Evolutionary conservation across 1,140 invertebrate genomes (phyloP).

Genomic region (Drosophila melanica): DNA sequence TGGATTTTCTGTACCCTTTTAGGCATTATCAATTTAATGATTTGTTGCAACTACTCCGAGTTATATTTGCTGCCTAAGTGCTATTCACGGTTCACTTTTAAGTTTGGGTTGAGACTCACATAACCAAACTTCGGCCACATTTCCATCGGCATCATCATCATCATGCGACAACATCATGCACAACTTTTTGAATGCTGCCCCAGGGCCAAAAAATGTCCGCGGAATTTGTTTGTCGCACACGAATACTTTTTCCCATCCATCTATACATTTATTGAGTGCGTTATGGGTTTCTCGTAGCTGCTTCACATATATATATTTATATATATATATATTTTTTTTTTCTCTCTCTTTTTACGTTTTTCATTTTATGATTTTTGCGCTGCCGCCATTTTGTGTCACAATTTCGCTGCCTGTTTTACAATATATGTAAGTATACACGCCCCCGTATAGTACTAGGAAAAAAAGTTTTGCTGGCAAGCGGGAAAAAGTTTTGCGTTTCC

Average conservation of each 20-base stretch:
- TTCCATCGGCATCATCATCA: no score
- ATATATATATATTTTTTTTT: constrained; percentile 10
- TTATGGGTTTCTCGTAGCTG: constrained; percentile 58
- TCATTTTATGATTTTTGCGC: constrained; percentile 72
- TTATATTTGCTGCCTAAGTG: not conserved
- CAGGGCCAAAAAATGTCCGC: constrained; percentile 37
- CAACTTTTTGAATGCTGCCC: constrained; percentile 42
- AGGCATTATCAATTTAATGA: no score
- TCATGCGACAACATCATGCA: constrained; percentile 6
- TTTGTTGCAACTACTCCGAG: no score
- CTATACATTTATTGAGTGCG: constrained; percentile 73
- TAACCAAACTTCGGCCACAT: not conserved
- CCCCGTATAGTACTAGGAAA: constrained; percentile 13
- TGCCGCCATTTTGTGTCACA: constrained; percentile 71
- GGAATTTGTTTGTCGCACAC: constrained; percentile 58
- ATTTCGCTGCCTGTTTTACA: constrained; percentile 69
- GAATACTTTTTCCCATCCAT: constrained; percentile 43
- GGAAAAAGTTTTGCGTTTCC: constrained; percentile 75
- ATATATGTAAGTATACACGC: constrained; percentile 36
- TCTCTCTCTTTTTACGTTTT: constrained; percentile 4
- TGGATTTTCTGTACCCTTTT: no score
- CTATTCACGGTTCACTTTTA: constrained; percentile 1
- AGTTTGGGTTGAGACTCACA: not conserved
- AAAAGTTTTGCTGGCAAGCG: constrained; percentile 57
- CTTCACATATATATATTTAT: constrained; percentile 21